Base-by-base conservation (phyloP, 2,797 vertebrate genomes). In the Alfaro cultratus region DNA sequence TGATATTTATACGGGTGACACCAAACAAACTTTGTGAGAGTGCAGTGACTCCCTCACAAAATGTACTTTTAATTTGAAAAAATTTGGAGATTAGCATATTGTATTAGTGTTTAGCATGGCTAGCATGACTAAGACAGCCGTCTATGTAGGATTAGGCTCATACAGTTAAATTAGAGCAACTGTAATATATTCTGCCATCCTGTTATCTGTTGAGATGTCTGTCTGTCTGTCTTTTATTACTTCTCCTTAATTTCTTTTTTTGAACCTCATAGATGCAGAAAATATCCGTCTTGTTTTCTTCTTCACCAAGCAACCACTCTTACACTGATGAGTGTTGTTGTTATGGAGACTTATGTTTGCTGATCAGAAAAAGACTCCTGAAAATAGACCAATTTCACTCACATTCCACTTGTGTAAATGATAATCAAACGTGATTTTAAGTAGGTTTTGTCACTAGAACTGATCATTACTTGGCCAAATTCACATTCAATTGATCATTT, bases 311-410 rank as follows among this genome's bases (percentile, higher is more conserved):
- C 26, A 71, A 71, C 68, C n/a, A 8, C 13, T 71, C 1, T 6
- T 23, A 70, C 39, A n/a, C 12, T 29, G 2, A 45, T 71, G 43
- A 45, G 1, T 71, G 26, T 45, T 46, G 68, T 45, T 18, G 43
- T 31, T 18, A 46, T 45, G 45, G 26, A 71, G 15, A n/a, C n/a
- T 72, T 72, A 43, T 70, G 67, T 70, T 72, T 72, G 43, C 39
- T 71, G 26, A n/a, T 45, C 6, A 45, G n/a, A 71, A 43, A 41
- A 71, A 29, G 8, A 68, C 10, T 68, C 64, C 62, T 67, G 8
- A 67, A 34, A 64, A 64, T 34, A 1, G 21, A 67, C 64, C 64
- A 68, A 0, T 29, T 71, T n/a, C 12, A 45, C 39, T 43, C 5
- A 43, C 39, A n/a, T 26, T 71, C 9, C 18, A 29, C 12, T 71